phyloP scores from a whole-genome alignment of 2,888 invertebrate species.

The Miltochrista miniata region DNA sequence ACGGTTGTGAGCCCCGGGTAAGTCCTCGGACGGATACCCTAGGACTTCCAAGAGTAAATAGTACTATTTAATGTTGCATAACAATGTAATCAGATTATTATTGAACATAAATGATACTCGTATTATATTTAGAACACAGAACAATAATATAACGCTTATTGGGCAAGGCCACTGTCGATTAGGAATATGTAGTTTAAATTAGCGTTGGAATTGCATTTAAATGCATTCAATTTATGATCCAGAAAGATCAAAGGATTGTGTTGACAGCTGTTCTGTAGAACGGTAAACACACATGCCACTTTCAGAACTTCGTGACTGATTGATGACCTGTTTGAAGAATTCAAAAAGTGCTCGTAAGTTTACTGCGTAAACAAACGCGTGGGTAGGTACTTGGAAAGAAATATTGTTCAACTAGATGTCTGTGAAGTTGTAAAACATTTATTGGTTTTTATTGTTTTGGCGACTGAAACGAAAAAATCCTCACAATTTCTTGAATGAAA shows the following conservation, averaged over 20 bases:
- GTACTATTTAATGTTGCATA: too few species aligned
- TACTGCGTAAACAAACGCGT: constrained; percentile 10
- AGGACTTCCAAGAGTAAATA: too few species aligned
- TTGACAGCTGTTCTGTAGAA: constrained; percentile 45
- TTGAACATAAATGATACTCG: too few species aligned
- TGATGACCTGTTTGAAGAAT: constrained; percentile 45
- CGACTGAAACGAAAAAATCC: not conserved
- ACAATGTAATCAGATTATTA: too few species aligned
- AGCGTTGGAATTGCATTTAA: constrained; percentile 18
- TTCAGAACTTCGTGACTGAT: constrained; percentile 38
- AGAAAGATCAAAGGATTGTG: constrained; percentile 36
- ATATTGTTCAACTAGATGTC: constrained; percentile 19
- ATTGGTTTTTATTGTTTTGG: not conserved
- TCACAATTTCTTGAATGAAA: too few species aligned
- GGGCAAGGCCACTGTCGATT: constrained; percentile 1
- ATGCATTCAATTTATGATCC: constrained; percentile 29
- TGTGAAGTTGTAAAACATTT: constrained; percentile 6
- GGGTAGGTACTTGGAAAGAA: constrained; percentile 14
- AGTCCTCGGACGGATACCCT: too few species aligned
- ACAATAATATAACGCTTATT: too few species aligned
- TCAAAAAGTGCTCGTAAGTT: constrained; percentile 22
- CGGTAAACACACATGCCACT: constrained; percentile 42
- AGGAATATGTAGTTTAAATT: constrained; percentile 20
- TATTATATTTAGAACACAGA: not conserved
- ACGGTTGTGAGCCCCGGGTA: too few species aligned